Evolutionary conservation across 2,888 invertebrate genomes (phyloP), one percentile per base, ranked within the genome.

Genomic region (Leuctra nigra): DNA sequence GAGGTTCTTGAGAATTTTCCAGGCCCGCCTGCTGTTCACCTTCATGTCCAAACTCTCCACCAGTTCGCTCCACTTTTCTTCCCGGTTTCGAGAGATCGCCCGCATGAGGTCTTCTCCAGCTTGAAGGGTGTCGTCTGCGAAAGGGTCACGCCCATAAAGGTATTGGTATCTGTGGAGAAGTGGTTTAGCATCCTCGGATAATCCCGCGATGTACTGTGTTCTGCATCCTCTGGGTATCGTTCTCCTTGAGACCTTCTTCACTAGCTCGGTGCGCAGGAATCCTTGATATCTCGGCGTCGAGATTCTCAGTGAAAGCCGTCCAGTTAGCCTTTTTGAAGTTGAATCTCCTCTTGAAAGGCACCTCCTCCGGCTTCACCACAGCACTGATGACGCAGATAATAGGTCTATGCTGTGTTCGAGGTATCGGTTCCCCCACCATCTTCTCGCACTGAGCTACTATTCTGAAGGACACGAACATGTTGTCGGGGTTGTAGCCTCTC

Each of bases 1-100:
- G n/a, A 13, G 36, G 16, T 36, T 36, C 13, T 36, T 36, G 13
- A 36, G 36, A 13, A 36, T 13, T 11, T 13, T 14, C 53, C 55
- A 60, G 23, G 58, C 55, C 16, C 54, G 39, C n/a, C 44, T 13
- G 41, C 57, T 57, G 53, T 58, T 60, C 11, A 22, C 25, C 33
- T 23, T 53, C 56, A 58, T 60, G 47, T 55, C 55, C 11, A 55
- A 33, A n/a, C 20, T 23, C 25, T 58, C 36, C 3, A 52, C 33
- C 20, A 50, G 50, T 6, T 58, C 25, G 24, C 53, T 18, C 53
- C 55, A 59, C 39, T 47, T 52, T 11, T 44, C 48, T 46, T 18
- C 48, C 41, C 41, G 24, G 4, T 7, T 9, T 11, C 36, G 25
- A 11, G 55, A 38, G 4, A 58, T 46, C 57, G 23, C 14, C 16